Evolutionary conservation across 2,888 invertebrate genomes (phyloP).

Genomic region (Tetramorium bicarinatum): DNA sequence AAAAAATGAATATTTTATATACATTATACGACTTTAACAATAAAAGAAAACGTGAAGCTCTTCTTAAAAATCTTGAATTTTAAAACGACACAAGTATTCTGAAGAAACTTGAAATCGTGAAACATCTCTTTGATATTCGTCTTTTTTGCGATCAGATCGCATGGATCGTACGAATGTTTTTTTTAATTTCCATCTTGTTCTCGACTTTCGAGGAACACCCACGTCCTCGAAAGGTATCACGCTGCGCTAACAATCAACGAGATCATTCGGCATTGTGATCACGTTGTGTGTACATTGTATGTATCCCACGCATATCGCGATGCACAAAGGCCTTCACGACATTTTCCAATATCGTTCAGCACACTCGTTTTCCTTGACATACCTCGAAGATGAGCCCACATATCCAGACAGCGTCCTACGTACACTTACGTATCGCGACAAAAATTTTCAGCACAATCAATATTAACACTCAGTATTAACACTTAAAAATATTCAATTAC

Average conservation of each 20-base stretch:
- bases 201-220: neutral
- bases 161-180: slow-evolving; percentile 2
- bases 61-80: neutral
- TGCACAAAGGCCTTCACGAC: slow-evolving; percentile 54
- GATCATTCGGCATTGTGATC: slow-evolving; percentile 58
- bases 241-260: neutral
- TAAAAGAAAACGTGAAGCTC: neutral
- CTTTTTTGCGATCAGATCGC: neutral
- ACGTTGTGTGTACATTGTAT: slow-evolving; percentile 52
- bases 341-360: slow-evolving; percentile 72
- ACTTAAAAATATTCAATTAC: neutral
- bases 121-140: neutral
- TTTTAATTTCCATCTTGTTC: slow-evolving; percentile 17
- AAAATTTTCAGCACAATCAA: neutral
- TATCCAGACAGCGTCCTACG: slow-evolving; percentile 57
- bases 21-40: neutral
- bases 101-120: neutral
- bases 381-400: slow-evolving; percentile 70
- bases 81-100: neutral
- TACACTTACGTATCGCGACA: neutral
- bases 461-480: too few relatives aligned
- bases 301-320: slow-evolving; percentile 49
- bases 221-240: slow-evolving; percentile 62
- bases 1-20: neutral
- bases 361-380: slow-evolving; percentile 81